Base-by-base conservation (phyloP, 1,140 invertebrate genomes). In the Tetragnatha versicolor region DNA sequence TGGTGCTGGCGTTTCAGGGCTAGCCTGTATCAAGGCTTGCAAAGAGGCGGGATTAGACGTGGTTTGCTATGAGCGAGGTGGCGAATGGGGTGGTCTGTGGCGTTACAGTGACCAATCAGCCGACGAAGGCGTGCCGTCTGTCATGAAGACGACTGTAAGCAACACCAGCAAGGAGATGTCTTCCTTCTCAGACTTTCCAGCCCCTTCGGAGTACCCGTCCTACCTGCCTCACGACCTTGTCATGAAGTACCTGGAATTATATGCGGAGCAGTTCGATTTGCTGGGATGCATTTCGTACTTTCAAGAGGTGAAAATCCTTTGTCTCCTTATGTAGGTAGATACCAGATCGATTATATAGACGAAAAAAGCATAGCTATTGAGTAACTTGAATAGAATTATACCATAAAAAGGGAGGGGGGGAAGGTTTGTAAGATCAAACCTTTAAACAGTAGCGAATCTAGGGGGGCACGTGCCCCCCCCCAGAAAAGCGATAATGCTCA, bases 31-130 rank as follows among this genome's bases (percentile, higher is more conserved):
- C 14, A 80, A 80, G 55, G 51, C 60, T 0, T 80, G 79, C 47
- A 73, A 76, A 61, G 79, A 76, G 31, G 79, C 53, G 37, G 39
- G 65, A 31, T 42, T 80, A 1, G 49, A 76, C 9, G 72, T 72
- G 1, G 45, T 77, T 0, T 80, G 79, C 29, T 80, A 80, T 35
- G 79, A 80, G 33, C 55, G 33, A 35, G 33, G 84, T 37, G 61
- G 82, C 51, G 85, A 87, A 72, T 84, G 88, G 33, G 88, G 89
- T 2, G 89, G 88, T 33, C 82, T 89, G 1, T 89, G 88, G 88
- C 87, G 87, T 55, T 89, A 88, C 81, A 37, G 84, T 39, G 84
- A 86, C 5, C 73, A 84, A 9, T 61, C 81, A 2, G 82, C 79
- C 33, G n/a, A 25, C 2, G 17, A 83, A 66, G 58, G 83, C 60